Evolutionary conservation across 92 coral and sea anemone genomes (phyloP).

Genomic region (Phymanthus crucifer): DNA sequence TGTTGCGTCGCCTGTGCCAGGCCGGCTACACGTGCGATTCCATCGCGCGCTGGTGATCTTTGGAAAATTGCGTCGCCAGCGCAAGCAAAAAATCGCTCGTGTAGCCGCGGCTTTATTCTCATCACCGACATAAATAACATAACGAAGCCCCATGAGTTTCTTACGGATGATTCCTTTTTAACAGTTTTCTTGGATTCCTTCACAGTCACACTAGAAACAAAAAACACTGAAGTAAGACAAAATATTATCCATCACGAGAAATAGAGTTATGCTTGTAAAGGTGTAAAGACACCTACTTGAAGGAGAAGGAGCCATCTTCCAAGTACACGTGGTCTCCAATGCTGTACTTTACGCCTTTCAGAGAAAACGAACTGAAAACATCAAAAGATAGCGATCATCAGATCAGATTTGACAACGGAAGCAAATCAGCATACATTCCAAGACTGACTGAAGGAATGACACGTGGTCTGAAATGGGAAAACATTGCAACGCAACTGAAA

Average conservation of each 20-base stretch:
- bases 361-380: slow-evolving; percentile 55
- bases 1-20: too few relatives aligned
- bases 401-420: background rate
- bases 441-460: background rate
- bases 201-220: slow-evolving; percentile 54
- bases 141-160: slow-evolving; percentile 10
- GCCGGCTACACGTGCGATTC: too few relatives aligned
- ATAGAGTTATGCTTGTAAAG: too few relatives aligned
- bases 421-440: background rate
- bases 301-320: slow-evolving; percentile 70
- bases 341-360: slow-evolving; percentile 58
- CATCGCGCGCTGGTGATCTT: too few relatives aligned
- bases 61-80: too few relatives aligned
- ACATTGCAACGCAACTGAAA: too few relatives aligned
- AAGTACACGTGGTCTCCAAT: slow-evolving; percentile 76
- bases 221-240: background rate
- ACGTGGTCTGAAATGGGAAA: too few relatives aligned
- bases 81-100: too few relatives aligned
- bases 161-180: slow-evolving; percentile 58
- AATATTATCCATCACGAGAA: too few relatives aligned
- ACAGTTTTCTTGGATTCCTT: slow-evolving; percentile 47
- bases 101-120: background rate
- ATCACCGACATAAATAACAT: background rate
- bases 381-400: background rate
- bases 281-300: slow-evolving; percentile 66